Evolutionary conservation across 1,140 invertebrate species (phyloP).

Genomic region (Heliconius eleuchia): DNA sequence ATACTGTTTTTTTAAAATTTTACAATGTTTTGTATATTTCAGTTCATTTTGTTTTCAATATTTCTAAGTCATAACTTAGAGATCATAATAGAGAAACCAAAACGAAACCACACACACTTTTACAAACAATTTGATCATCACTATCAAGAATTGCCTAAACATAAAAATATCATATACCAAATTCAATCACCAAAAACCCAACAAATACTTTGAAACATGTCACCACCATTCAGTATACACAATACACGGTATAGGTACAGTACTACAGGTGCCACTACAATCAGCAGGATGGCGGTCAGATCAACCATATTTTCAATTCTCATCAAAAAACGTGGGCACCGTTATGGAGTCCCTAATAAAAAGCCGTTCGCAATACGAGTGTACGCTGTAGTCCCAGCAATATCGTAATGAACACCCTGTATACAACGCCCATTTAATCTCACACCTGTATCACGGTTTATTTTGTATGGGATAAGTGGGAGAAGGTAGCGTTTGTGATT

Average conservation of each 20-base stretch:
- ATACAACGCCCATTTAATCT: slow-evolving; percentile 77
- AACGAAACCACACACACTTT: no score
- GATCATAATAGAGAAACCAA: no score
- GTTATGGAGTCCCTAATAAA: slow-evolving; percentile 75
- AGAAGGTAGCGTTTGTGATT: not conserved
- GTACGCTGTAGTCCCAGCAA: slow-evolving; percentile 66
- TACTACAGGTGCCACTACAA: slow-evolving; percentile 35
- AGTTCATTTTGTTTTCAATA: no score
- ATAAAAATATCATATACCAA: no score
- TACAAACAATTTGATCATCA: no score
- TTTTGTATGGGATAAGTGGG: slow-evolving; percentile 26
- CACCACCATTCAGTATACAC: not conserved
- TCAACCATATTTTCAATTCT: slow-evolving; percentile 77
- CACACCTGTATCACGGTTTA: slow-evolving; percentile 75
- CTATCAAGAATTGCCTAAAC: no score
- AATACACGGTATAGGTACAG: slow-evolving; percentile 5
- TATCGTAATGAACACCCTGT: slow-evolving; percentile 78
- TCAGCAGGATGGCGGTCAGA: slow-evolving; percentile 49
- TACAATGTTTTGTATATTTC: no score
- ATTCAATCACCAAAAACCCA: no score
- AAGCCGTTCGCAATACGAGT: slow-evolving; percentile 61
- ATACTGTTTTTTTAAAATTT: no score
- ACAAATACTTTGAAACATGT: no score
- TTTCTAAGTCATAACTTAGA: no score
- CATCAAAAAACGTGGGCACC: slow-evolving; percentile 69